Base-by-base conservation (phyloP, 2,113 vertebrate genomes). In the Petrocephalus zakoni region DNA sequence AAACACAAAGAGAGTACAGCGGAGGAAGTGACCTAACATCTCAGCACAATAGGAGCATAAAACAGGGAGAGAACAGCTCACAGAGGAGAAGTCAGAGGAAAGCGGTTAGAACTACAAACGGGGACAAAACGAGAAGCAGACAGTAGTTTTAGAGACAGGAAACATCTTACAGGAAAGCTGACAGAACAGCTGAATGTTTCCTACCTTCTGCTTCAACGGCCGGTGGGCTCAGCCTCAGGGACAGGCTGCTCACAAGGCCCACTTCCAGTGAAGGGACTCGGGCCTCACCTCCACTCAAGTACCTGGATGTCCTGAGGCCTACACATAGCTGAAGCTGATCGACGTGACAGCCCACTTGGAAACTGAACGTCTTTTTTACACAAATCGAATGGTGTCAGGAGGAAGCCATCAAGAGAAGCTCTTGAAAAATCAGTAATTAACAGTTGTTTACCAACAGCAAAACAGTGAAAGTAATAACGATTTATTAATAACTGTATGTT, bases 151-250 rank as follows among this genome's bases (percentile, higher is more conserved):
- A 55, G 82, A 42, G 75, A 88, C 87, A 83, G 75, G 53, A 53
- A 47, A 82, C 46, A 13, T 82, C n/a, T 88, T 11, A 88, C 51
- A 56, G 75, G 22, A 53, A 88, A 17, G 87, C 78, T 25, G 78
- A 88, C 55, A 58, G 34, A 34, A 83, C 49, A 88, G 25, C 91
- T 68, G 61, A 68, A 85, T 17, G 37, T 91, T 89, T 94, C 94
- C 93, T 94, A 95, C 94, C 93, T 95, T 90, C 90, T 89, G 87
- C 84, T 90, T 93, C 92, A 91, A 91, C 90, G 91, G 91, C 90
- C 89, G 92, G 91, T 89, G 89, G 92, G 89, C 93, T 42, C 92
- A 92, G 94, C 91, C 89, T 22, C 72, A 47, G 72, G 87, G 75
- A 55, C 29, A 86, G 78, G 51, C 85, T 25, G 37, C 58, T 87